phyloP scores from a whole-genome alignment of 2,797 vertebrate species.

The Molossus molossus region DNA sequence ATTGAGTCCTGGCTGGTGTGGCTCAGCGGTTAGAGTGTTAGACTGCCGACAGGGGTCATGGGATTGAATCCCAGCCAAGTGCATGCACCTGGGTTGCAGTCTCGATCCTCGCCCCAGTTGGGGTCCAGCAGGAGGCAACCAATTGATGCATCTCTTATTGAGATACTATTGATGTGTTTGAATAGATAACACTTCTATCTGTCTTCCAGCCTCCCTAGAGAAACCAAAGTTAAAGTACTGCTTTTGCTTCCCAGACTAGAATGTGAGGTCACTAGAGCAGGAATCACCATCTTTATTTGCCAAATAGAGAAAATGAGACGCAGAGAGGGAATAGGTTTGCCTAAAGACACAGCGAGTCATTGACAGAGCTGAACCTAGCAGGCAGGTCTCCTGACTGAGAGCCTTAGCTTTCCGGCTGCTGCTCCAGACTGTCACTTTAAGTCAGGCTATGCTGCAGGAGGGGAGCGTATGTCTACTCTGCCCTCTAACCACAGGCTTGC shows the following conservation, averaged over 20 bases:
- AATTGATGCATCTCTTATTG: neutral
- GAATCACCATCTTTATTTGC: neutral
- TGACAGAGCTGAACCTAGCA: neutral
- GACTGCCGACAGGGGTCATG: too few relatives aligned
- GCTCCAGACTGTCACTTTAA: neutral
- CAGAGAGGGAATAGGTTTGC: neutral
- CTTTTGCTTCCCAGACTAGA: neutral
- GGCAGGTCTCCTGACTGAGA: fast-evolving
- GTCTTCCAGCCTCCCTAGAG: neutral
- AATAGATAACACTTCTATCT: neutral
- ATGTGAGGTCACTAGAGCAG: neutral
- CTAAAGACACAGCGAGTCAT: neutral
- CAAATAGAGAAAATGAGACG: neutral
- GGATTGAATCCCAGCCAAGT: too few relatives aligned
- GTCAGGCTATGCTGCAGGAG: neutral
- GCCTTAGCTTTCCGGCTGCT: neutral
- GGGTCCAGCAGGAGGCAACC: too few relatives aligned
- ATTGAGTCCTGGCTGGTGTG: neutral
- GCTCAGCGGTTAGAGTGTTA: too few relatives aligned
- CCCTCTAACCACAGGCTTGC: neutral
- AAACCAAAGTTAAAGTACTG: neutral
- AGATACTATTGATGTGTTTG: neutral
- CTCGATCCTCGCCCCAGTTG: too few relatives aligned
- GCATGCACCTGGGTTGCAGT: too few relatives aligned
- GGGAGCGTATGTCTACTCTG: neutral